Base-by-base conservation (phyloP, 1,140 invertebrate genomes). In the Leptinotarsa undecemlineata region DNA sequence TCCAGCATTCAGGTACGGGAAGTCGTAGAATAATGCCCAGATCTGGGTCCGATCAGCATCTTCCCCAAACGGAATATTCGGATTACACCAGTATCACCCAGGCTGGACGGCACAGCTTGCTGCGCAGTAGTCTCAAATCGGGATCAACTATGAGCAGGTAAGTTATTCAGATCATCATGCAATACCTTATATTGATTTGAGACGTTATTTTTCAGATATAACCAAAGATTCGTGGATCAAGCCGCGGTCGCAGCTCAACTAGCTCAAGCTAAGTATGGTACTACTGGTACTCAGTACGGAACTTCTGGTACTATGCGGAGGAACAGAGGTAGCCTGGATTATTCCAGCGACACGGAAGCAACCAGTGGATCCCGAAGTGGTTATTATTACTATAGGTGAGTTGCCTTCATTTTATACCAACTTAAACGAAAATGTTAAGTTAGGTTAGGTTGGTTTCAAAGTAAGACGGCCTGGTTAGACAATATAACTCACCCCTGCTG, bases 271-370 rank as follows among this genome's bases (percentile, higher is more conserved):
- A 88, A 83, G 75, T 84, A 83, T 68, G 79, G 75, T 23, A 68
- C 80, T 1, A 66, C 70, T 3, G 75, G 74, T 66, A 64, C 74
- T 75, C 79, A 83, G 75, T 80, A 82, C 73, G 77, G 78, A 26
- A 77, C 74, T 51, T 86, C 85, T 61, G 85, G 86, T 42, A 89
- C 90, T 0, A 69, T 79, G 51, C 89, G 92, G 82, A 88, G 93
- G 75, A 91, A 93, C 78, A 87, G 93, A 75, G 88, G 90, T 23
- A 92, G 92, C 63, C 86, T 96, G 77, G 95, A 96, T 85, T 96
- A 96, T 84, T 95, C 94, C 48, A 98, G 96, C 17, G 97, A 98
- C 82, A 98, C 96, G 0, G 97, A 99, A 87, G 94, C 95, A 2
- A 93, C 92, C 0, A 92, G 92, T 75, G 93, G 92, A 19, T 90